Evolutionary conservation across 2,797 vertebrate genomes (phyloP).

Genomic region (Poecile montanus): DNA sequence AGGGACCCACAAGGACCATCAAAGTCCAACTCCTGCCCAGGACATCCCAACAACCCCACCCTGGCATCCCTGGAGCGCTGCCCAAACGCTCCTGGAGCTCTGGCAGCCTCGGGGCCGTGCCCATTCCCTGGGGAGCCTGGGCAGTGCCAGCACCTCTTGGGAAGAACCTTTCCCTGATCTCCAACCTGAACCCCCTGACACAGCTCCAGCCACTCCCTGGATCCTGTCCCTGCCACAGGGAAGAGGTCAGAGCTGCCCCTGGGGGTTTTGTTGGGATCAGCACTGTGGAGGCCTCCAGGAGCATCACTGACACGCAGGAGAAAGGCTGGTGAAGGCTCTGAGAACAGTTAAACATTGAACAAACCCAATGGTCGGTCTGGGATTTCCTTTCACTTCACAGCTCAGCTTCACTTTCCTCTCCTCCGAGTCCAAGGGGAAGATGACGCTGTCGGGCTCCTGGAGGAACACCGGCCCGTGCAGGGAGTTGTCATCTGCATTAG

Average conservation of each 20-base stretch:
- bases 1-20: background rate
- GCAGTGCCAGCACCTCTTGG: background rate
- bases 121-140: background rate
- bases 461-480: conserved; percentile 89
- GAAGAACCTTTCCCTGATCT: background rate
- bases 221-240: background rate
- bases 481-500: conserved; percentile 78
- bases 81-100: background rate
- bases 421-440: conserved; percentile 91
- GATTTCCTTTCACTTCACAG: conserved; percentile 91
- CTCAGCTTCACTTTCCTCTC: conserved; percentile 91
- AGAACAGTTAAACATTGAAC: background rate
- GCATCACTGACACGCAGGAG: accelerated
- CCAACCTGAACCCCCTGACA: accelerated
- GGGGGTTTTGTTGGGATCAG: background rate
- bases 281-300: accelerated
- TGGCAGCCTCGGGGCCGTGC: background rate
- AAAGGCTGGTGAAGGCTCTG: accelerated
- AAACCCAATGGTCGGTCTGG: conserved; percentile 86
- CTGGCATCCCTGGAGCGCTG: background rate
- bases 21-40: background rate
- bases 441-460: conserved; percentile 90
- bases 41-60: background rate
- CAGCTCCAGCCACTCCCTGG: background rate
- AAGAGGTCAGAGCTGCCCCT: background rate